A percentile compares a stretch with the other conserved stretches of the same genome.
These are phyloP conservation scores for Chelon auratus DNA, from an alignment of 2,797 vertebrate genomes.

Conservation along the genomic window DNA sequence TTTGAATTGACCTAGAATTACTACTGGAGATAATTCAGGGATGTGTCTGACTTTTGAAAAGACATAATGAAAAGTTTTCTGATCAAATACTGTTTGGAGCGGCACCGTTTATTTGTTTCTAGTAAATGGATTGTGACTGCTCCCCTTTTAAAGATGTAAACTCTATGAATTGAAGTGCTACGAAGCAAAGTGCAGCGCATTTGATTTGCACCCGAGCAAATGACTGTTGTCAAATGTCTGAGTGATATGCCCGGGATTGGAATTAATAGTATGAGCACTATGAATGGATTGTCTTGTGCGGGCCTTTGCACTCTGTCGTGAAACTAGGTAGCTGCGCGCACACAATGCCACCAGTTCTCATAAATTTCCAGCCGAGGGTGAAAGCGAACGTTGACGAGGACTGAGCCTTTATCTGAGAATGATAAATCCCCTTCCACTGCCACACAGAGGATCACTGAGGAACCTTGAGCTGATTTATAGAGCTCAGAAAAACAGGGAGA, in stretches of 20 bases:
- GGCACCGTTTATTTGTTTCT: background rate
- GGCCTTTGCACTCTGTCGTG: slow-evolving; percentile 51
- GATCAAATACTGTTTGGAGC: background rate
- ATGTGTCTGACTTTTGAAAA: background rate
- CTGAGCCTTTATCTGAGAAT: slow-evolving; percentile 80
- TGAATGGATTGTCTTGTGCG: slow-evolving; percentile 46
- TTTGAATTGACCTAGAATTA: too few species aligned
- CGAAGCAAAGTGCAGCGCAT: background rate
- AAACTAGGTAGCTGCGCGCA: slow-evolving; percentile 37
- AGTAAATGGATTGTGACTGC: background rate
- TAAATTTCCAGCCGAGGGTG: slow-evolving; percentile 74
- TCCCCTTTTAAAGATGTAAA: background rate
- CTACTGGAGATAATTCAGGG: too few species aligned
- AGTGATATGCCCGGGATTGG: slow-evolving; percentile 15
- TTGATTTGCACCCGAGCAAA: slow-evolving; percentile 11
- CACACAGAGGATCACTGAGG: slow-evolving; percentile 70
- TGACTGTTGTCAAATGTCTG: slow-evolving; percentile 17
- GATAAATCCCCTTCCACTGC: slow-evolving; percentile 79
- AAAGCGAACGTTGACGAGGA: slow-evolving; percentile 70
- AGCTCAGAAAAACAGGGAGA: slow-evolving; percentile 67
- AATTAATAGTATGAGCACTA: slow-evolving; percentile 36
- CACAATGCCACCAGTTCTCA: slow-evolving; percentile 47
- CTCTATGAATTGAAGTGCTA: background rate
- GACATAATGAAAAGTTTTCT: too few species aligned
- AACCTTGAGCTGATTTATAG: slow-evolving; percentile 86